Evolutionary conservation across 2,888 invertebrate species (phyloP).

Genomic region (Digitonthophagus gazella): DNA sequence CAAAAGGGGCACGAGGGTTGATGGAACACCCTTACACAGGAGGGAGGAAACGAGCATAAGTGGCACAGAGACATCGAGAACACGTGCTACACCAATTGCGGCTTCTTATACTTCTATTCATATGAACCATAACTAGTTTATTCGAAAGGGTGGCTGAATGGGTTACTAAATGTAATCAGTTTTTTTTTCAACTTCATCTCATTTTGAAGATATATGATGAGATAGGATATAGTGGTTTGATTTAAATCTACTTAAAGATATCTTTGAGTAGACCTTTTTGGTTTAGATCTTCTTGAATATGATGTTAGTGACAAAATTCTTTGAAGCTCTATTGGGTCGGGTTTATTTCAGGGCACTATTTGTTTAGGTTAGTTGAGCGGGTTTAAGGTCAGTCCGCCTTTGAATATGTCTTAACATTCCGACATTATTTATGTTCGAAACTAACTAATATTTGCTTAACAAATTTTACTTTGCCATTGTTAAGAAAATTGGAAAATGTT

Average conservation of each 20-base stretch:
- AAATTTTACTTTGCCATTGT: not conserved
- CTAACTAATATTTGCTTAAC: not conserved
- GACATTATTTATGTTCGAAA: not conserved
- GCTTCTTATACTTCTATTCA: not conserved
- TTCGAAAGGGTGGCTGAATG: not conserved
- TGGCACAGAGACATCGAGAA: not conserved
- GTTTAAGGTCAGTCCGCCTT: not conserved
- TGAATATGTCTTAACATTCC: not conserved
- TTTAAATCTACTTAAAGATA: no score
- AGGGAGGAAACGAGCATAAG: not conserved
- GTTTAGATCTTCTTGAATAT: not conserved
- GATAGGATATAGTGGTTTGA: no score
- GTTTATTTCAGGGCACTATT: not conserved
- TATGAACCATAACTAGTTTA: not conserved
- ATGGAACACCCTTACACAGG: not conserved
- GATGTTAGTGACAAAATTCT: not conserved
- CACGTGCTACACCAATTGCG: not conserved
- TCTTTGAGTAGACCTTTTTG: no score
- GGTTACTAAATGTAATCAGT: no score
- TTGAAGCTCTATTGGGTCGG: not conserved
- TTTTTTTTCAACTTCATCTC: not conserved
- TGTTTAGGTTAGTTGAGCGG: not conserved
- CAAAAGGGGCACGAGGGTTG: not conserved
- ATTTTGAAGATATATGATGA: not conserved
- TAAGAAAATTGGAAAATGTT: no score